Percentiles rank a stretch among this genome's conserved stretches.
phyloP scores from a whole-genome alignment of 2,113 vertebrate genomes.

The Platichthys flesus region DNA sequence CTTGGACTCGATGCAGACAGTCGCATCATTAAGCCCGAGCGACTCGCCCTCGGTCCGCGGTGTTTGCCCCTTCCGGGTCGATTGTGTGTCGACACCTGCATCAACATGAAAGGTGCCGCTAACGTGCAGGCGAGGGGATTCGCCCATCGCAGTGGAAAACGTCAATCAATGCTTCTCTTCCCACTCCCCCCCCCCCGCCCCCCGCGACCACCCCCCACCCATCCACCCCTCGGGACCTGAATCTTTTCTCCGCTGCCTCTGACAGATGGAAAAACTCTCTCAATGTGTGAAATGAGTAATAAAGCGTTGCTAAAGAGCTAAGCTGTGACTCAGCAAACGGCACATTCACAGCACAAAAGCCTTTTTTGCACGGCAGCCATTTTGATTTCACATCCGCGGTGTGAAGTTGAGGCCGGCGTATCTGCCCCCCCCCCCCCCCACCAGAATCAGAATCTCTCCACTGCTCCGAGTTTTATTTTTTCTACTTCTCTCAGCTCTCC shows the following conservation, averaged over 20 bases:
- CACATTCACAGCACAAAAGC: constrained; percentile 71
- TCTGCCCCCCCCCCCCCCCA: constrained; percentile 32
- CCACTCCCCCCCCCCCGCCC: neutral
- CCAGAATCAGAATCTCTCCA: constrained; percentile 44
- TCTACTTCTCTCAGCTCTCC: constrained; percentile 11
- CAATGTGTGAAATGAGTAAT: constrained; percentile 71
- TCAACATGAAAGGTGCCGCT: neutral
- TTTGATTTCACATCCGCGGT: constrained; percentile 72
- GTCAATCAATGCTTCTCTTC: constrained; percentile 41
- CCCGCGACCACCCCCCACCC: too few relatives aligned
- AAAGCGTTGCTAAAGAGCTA: constrained; percentile 73
- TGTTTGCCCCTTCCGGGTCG: constrained; percentile 9
- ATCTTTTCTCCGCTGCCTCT: constrained; percentile 39
- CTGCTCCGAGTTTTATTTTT: constrained; percentile 4
- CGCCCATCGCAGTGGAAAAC: neutral
- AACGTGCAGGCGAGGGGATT: neutral
- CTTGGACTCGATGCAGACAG: constrained; percentile 46
- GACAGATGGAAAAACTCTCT: constrained; percentile 57
- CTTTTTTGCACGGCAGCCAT: constrained; percentile 75
- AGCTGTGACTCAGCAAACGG: constrained; percentile 75
- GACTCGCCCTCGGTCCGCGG: constrained; percentile 18
- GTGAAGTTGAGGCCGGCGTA: constrained; percentile 48
- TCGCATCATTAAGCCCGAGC: constrained; percentile 67
- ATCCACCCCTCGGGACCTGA: neutral
- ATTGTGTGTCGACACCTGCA: constrained; percentile 5